Base-by-base conservation (phyloP, 1,140 invertebrate species). In the Bombus sibiricus region DNA sequence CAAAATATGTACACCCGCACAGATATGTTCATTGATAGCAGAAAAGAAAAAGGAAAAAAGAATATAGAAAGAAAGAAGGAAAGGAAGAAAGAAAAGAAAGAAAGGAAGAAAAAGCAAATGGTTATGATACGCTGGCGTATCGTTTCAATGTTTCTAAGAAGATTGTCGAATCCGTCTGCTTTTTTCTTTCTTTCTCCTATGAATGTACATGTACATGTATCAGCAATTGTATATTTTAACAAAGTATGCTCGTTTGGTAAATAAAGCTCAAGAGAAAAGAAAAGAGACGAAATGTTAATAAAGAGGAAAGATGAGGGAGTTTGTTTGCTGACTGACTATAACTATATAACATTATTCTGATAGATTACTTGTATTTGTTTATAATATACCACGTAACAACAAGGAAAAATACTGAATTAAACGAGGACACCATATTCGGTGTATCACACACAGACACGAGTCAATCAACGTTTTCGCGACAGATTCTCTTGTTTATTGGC, bases 361-460 rank as follows among this genome's bases (percentile, higher is more conserved):
- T 80, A 86, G 71, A 87, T 90, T 91, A 91, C 57, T 93, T 93
- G 73, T 93, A 92, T 93, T 93, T 91, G 78, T 92, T 91, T 89
- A 92, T 85, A 93, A 90, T 93, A 90, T 93, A 91, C 87, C 85
- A 91, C 88, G 83, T 93, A 92, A 92, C 91, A 93, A 93, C 90
- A 93, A 93, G 88, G 85, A 89, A 92, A 85, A 93, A 93, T 93
- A 93, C 93, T 93, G 93, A 93, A 93, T 92, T 91, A 93, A 81
- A 90, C 90, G 91, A 78, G 91, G 90, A 88, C 88, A 88, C 89
- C 88, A 83, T 83, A 88, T 79, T 88, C 83, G 77, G 83, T 86
- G 83, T 88, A 91, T 88, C 86, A 78, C 75, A 32, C 75, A 41
- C 59, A 87, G 73, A 76, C 76, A 74, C 83, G 32, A 89, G 81